Base-by-base conservation (phyloP, 2,113 vertebrate genomes). In the Eidolon helvum region DNA sequence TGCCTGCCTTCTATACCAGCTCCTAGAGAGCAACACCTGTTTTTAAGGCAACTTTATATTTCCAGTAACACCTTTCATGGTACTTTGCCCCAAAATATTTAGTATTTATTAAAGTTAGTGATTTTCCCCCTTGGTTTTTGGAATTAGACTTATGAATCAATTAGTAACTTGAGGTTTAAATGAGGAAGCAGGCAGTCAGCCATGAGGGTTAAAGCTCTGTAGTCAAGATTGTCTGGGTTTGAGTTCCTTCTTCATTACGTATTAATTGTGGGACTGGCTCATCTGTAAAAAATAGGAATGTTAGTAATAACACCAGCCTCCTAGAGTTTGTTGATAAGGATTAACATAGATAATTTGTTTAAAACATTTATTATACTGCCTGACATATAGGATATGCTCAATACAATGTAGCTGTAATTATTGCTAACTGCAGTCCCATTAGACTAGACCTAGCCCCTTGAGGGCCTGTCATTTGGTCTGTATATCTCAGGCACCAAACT, bases 121-220 rank as follows among this genome's bases (percentile, higher is more conserved):
- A 28, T 59, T 72, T 33, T 2, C 18, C 19, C 57, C 35, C 6
- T 2, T 2, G 33, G 12, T 86, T 97, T 93, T 97, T 43, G 82
- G 91, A 85, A 72, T 79, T 93, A 45, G 24, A 89, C 24, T 91
- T 89, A 82, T 5, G 24, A 87, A 85, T 95, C 53, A 79, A 4
- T 90, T 40, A 78, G 50, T 91, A 71, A 91, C n/a, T 74, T 95
- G 63, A 91, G 28, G 38, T 83, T 96, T 91, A 93, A 95, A 91
- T 93, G 38, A 88, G 15, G 18, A 94, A 69, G 96, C 22, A 15
- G 38, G 10, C 14, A 87, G 43, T 91, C 30, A 72, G 16, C 11
- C 24, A 43, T 82, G 45, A 85, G 75, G 7, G 40, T 53, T 93
- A 95, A 94, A 38, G 28, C 35, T 83, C 43, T 87, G 0, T 82